Conservation (phyloP, 2,888 invertebrate species). For the Empis livida region DNA sequence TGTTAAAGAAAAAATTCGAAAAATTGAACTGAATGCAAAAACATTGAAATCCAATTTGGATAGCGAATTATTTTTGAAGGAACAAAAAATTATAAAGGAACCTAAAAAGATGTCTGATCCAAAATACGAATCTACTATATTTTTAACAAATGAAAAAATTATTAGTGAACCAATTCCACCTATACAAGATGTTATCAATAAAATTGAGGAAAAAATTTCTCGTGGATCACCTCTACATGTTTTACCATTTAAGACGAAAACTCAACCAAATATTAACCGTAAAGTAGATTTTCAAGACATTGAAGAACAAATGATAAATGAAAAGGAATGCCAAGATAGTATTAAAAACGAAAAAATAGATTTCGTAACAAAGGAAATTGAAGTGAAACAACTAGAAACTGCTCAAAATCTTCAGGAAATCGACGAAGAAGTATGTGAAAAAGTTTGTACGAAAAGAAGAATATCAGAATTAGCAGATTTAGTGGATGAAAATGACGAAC, state of each 20-base stretch:
- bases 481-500: neutral
- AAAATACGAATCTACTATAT: neutral
- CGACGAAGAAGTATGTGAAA: conserved; percentile 24
- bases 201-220: conserved; percentile 17
- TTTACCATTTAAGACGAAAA: neutral
- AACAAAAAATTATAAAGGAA: neutral
- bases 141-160: conserved; percentile 9
- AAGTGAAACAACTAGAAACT: neutral
- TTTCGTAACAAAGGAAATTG: too few species aligned
- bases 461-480: conserved; percentile 17
- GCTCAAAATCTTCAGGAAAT: conserved; percentile 11
- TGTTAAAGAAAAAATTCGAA: conserved; percentile 42
- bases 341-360: too few species aligned
- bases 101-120: neutral
- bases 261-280: neutral
- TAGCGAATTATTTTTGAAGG: neutral
- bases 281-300: conserved; percentile 2
- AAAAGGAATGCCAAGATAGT: neutral
- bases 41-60: neutral
- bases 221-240: neutral
- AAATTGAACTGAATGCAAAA: conserved; percentile 38
- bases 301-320: conserved; percentile 9
- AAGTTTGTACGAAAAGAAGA: conserved; percentile 20
- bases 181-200: conserved; percentile 26
- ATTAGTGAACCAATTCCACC: conserved; percentile 18